Evolutionary conservation across 2,888 invertebrate species (phyloP).

Genomic region (Hypsopygia costalis): DNA sequence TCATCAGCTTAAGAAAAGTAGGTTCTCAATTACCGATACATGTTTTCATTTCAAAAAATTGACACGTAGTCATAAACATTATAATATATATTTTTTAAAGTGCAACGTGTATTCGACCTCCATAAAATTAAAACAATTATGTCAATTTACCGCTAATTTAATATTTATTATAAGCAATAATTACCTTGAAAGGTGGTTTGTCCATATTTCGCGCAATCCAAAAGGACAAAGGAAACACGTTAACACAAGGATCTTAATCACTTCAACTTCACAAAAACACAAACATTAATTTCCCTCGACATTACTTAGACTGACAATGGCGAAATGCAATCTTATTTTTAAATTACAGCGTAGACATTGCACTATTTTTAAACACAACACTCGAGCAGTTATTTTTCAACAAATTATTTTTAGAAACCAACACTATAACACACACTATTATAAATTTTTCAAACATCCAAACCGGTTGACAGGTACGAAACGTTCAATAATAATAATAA

Average conservation of each 20-base stretch:
- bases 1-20: constrained; percentile 33
- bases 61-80: not conserved
- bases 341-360: constrained; percentile 47
- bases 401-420: constrained; percentile 40
- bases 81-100: too few relatives aligned
- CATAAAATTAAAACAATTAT: too few relatives aligned
- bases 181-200: constrained; percentile 69
- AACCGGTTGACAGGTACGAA: constrained; percentile 10
- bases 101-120: too few relatives aligned
- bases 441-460: not conserved
- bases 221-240: constrained; percentile 41
- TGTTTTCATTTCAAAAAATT: not conserved
- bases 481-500: not conserved
- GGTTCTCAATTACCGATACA: constrained; percentile 4
- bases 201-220: constrained; percentile 61
- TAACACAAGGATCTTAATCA: too few relatives aligned
- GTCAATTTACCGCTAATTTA: too few relatives aligned
- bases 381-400: constrained; percentile 36
- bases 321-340: constrained; percentile 49
- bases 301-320: constrained; percentile 33
- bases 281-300: constrained; percentile 24
- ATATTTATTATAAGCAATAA: not conserved
- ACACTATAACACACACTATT: constrained; percentile 4
- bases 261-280: constrained; percentile 40
- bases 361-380: constrained; percentile 51